A percentile compares a stretch with the other conserved stretches of the same genome.
phyloP scores from a whole-genome alignment of 1,140 invertebrate species.

The Leptoteleia sp. region DNA sequence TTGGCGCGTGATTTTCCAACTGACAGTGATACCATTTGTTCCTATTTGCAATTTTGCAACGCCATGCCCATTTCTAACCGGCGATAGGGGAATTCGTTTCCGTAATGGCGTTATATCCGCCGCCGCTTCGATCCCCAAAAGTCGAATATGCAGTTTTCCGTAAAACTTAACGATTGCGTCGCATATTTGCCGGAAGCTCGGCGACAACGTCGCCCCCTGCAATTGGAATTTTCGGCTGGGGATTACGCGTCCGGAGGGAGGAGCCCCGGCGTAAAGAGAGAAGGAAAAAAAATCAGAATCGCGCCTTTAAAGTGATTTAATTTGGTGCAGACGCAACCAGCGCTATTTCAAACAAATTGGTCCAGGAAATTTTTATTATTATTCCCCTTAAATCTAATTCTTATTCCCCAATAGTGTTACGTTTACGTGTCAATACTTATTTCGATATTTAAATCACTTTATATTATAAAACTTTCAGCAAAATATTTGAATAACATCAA shows the following conservation, averaged over 20 bases:
- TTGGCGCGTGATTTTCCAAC: constrained; percentile 47
- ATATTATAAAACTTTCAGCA: no score
- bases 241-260: constrained; percentile 2
- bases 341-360: neutral
- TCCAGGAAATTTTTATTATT: neutral
- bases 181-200: constrained; percentile 46
- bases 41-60: constrained; percentile 58
- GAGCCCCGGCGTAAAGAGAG: no score
- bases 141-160: constrained; percentile 54
- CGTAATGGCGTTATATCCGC: constrained; percentile 51
- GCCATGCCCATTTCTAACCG: constrained; percentile 22
- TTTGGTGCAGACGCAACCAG: neutral
- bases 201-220: constrained; percentile 22
- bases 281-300: constrained; percentile 18
- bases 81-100: constrained; percentile 45
- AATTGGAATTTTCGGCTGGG: constrained; percentile 34
- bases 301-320: constrained; percentile 14
- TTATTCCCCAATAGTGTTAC: no score
- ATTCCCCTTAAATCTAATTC: no score
- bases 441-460: no score
- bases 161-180: constrained; percentile 60
- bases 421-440: no score
- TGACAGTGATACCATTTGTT: constrained; percentile 48
- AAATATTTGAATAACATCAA: no score
- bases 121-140: constrained; percentile 36